phyloP scores from a whole-genome alignment of 2,113 vertebrate genomes.

The Pteropus alecto region DNA sequence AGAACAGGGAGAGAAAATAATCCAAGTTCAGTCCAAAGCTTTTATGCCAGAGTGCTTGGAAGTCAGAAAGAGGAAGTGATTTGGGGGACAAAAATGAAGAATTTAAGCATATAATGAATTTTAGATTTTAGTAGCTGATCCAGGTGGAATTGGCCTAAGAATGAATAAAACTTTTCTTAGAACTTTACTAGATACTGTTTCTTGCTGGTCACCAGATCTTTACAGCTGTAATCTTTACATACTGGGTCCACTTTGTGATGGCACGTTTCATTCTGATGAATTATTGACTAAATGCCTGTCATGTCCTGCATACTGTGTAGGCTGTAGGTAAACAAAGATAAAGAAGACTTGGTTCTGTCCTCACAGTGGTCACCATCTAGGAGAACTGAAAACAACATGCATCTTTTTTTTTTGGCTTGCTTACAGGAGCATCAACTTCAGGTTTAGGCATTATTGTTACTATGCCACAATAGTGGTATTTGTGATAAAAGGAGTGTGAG shows the following conservation, averaged over 20 bases:
- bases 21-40: neutral
- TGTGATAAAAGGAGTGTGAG: neutral
- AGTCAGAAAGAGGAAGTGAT: neutral
- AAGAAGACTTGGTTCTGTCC: neutral
- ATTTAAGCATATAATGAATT: neutral
- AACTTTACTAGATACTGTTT: neutral
- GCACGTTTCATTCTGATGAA: neutral
- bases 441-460: neutral
- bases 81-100: neutral
- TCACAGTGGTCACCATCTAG: neutral
- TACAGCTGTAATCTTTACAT: neutral
- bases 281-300: neutral
- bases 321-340: neutral
- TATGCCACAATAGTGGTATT: neutral
- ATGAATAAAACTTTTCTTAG: neutral
- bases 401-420: neutral
- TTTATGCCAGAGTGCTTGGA: neutral
- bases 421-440: neutral
- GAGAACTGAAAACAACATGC: neutral
- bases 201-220: neutral
- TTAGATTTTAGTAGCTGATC: conserved; percentile 10
- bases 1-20: neutral
- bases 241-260: neutral
- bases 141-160: neutral
- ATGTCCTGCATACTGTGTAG: neutral